A percentile compares a stretch with the other conserved stretches of the same genome.
These are phyloP conservation scores for Campoletis raptor DNA, from an alignment of 2,888 invertebrate species.

Conservation along the genomic window DNA sequence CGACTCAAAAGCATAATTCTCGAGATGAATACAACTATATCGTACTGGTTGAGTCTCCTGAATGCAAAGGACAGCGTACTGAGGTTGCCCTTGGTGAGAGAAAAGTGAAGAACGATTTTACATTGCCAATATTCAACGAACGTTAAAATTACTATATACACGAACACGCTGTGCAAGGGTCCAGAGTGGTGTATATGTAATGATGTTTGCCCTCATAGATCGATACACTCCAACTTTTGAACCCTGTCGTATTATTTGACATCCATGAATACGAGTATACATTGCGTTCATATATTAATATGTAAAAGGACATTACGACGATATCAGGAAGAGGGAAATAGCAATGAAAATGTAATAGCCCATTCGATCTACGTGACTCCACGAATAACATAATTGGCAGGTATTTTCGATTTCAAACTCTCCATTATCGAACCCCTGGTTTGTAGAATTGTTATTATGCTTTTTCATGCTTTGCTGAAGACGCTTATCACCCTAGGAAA, in stretches of 20 bases:
- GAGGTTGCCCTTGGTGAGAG: neutral
- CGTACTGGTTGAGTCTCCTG: no score
- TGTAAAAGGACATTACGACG: constrained; percentile 3
- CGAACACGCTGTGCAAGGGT: neutral
- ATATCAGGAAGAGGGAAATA: neutral
- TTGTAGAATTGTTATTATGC: neutral
- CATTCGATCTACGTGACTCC: neutral
- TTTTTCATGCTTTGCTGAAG: neutral
- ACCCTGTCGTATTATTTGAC: neutral
- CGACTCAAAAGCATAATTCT: no score
- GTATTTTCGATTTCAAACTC: constrained; percentile 2
- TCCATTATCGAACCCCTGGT: neutral
- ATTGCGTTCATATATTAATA: neutral
- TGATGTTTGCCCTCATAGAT: neutral
- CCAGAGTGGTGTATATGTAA: neutral
- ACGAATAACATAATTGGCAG: constrained; percentile 23
- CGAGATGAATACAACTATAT: neutral
- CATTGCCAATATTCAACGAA: neutral
- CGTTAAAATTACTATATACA: neutral
- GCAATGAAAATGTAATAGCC: constrained; percentile 4
- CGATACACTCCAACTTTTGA: neutral
- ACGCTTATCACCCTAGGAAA: neutral
- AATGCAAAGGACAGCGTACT: no score
- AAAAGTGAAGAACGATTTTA: neutral
- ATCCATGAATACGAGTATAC: neutral